Base-by-base conservation (phyloP, 2,113 vertebrate genomes). In the Colius striatus region DNA sequence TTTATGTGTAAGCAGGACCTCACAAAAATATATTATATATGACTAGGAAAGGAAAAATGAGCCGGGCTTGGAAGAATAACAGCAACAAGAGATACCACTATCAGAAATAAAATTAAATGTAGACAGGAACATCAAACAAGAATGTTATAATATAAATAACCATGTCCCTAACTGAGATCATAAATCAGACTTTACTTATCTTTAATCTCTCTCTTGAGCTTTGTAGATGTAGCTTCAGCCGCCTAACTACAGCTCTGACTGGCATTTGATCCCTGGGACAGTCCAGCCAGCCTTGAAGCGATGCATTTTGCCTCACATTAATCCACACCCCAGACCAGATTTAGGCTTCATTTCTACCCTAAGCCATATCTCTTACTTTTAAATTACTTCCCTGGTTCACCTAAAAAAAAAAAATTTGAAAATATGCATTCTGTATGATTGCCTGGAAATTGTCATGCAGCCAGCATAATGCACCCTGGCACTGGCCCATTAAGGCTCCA, bases 101-200 rank as follows among this genome's bases (percentile, higher is more conserved):
- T 95, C 92, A 96, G 92, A 95, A 94, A 95, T 77, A 94, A 95
- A 97, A 94, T 97, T 94, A 95, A 92, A 95, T 72, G 68, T 84
- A 74, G 94, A 92, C 94, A 94, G 89, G 92, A 92, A 87, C 89
- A 94, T 97, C 90, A 92, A 92, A 94, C 83, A 90, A 96, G 83
- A 86, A 92, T 95, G 90, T 86, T 84, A 57, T 84, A 68, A 92
- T 92, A 92, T 93, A 97, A 95, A 97, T 93, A 97, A 78, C 86
- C 29, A 67, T 92, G 91, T 77, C 80, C 65, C 89, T 84, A 96
- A 90, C 90, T 32, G 79, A 94, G 94, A 75, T 48, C 25, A 95
- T 94, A 96, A 93, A 95, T 95, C 95, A 94, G 86, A 89, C 16
- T 91, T 96, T 84, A 87, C 87, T 93, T 92, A 78, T 92, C 83